Conservation (phyloP, 2,797 vertebrate species). For the Pipistrellus nathusii region DNA sequence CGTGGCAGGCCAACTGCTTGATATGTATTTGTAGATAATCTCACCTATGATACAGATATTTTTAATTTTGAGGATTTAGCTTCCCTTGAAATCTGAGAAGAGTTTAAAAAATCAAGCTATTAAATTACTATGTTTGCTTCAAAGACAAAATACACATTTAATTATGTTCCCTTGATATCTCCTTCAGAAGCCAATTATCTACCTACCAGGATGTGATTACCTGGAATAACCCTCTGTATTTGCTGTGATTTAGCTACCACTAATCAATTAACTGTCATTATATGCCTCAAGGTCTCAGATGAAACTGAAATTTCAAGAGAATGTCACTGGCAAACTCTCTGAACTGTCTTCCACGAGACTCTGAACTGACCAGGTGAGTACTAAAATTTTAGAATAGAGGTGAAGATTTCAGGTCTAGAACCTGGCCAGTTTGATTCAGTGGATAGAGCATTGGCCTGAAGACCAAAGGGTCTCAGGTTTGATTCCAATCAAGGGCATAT, state of each 20-base stretch:
- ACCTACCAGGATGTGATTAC: conserved; percentile 25
- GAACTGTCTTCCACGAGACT: neutral
- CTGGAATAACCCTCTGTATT: neutral
- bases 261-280: conserved; percentile 16
- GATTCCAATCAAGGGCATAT: no score
- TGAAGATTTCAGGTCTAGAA: neutral
- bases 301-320: neutral
- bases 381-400: neutral
- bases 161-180: conserved; percentile 15
- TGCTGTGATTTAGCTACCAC: neutral
- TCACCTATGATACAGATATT: neutral
- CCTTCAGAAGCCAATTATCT: conserved; percentile 19
- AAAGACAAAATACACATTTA: conserved; percentile 39
- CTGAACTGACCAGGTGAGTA: neutral
- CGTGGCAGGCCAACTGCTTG: neutral
- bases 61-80: conserved; percentile 1
- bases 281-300: conserved; percentile 16
- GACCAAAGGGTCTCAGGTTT: no score
- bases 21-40: neutral
- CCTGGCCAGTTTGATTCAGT: no score
- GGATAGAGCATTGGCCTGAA: no score
- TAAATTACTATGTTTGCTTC: conserved; percentile 11
- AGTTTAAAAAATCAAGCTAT: neutral
- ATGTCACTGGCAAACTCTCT: neutral
- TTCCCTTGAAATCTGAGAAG: neutral